Base-by-base conservation (phyloP, 2,888 invertebrate species). In the Macrophya annulata region DNA sequence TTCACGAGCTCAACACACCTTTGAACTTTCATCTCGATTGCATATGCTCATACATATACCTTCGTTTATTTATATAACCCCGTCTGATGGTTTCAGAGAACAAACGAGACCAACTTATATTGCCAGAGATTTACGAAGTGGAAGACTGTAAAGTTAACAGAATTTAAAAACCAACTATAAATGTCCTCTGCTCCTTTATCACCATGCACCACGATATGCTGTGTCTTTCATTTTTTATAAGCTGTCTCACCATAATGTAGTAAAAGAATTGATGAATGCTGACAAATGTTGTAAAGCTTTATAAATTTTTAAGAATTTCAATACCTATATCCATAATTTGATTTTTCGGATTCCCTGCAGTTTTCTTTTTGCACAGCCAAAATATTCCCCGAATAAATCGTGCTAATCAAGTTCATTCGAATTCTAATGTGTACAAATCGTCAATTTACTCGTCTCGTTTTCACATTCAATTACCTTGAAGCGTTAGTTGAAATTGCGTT, bases 371-470 rank as follows among this genome's bases (percentile, higher is more conserved):
- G 51, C 5, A 51, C 5, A 55, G n/a, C n/a, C n/a, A 5, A 6
- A 51, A 51, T n/a, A n/a, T 6, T n/a, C 6, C n/a, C 55, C n/a
- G 55, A 68, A 31, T 31, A 68, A 12, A 68, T 25, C 31, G 15
- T 21, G 17, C 9, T 37, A 37, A 71, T 71, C 37, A 40, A 40
- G 71, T 8, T 37, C 37, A 71, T 71, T 40, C n/a, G 40, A 8
- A 17, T 71, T n/a, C 71, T 71, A 40, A 17, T 15, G 40, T 40
- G 17, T 40, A 71, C 40, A 71, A 71, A 37, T 71, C n/a, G 40
- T 71, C 71, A 71, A 40, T 71, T 40, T 71, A 0, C 71, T 31
- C n/a, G 40, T 40, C 71, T n/a, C 40, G n/a, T 37, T 71, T 71
- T n/a, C 17, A 71, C n/a, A n/a, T 71, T 40, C 37, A 71, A 71